Conservation (phyloP, 1,140 invertebrate species). For the Sminthurinus signatus region DNA sequence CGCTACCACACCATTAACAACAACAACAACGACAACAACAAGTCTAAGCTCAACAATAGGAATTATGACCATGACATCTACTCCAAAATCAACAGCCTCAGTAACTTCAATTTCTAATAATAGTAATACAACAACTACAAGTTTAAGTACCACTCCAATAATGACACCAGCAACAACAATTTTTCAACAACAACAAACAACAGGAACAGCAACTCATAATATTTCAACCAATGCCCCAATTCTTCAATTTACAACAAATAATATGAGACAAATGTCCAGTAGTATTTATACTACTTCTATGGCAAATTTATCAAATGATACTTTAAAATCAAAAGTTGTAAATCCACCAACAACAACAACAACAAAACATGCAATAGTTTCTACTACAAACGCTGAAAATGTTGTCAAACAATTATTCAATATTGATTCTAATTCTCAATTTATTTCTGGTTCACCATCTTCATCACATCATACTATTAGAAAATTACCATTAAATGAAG, state of each 20-base stretch:
- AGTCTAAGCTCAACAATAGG: too few species aligned
- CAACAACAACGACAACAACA: too few species aligned
- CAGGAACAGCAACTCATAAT: neutral
- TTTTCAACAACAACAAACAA: neutral
- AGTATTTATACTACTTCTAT: neutral
- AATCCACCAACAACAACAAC: neutral
- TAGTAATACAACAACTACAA: constrained; percentile 8
- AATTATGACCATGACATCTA: too few species aligned
- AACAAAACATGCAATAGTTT: constrained; percentile 2
- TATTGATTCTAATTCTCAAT: neutral
- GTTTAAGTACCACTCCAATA: neutral
- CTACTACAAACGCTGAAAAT: constrained; percentile 1
- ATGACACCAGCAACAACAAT: neutral
- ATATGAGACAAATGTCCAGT: neutral
- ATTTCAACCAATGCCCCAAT: neutral
- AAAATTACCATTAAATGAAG: constrained; percentile 18
- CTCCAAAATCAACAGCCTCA: neutral
- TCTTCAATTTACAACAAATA: neutral
- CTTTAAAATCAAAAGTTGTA: neutral
- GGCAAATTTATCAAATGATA: neutral
- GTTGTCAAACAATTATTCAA: neutral
- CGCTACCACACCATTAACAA: too few species aligned
- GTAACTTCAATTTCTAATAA: neutral
- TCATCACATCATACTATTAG: neutral
- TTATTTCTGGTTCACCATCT: neutral